Base-by-base conservation (phyloP, 2,797 vertebrate species). In the Amphiprion clarkii region DNA sequence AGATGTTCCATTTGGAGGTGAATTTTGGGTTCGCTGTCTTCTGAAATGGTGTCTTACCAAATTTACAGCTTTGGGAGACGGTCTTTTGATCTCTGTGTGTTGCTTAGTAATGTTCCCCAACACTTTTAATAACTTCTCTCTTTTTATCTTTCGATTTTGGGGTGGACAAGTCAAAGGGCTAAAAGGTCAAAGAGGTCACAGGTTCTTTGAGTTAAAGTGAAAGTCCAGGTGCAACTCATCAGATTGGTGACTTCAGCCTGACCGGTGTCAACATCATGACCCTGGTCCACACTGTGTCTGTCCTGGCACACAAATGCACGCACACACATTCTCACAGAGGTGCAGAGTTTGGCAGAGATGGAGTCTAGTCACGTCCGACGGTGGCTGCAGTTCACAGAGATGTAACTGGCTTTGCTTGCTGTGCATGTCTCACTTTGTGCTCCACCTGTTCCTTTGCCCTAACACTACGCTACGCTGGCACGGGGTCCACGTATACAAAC, bases 361-460 rank as follows among this genome's bases (percentile, higher is more conserved):
- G 31, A 84, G 68, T 81, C 86, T 60, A 70, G 62, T 87, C 83
- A 87, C 74, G 48, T 86, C 81, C 58, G 51, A 11, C 14, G 23
- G 79, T 78, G 79, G 76, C 71, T 75, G 81, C 71, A 65, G 78
- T 81, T 86, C 83, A 89, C 76, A 84, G 48, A 85, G 67, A 69
- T 48, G 73, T 44, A 74, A 76, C 57, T 71, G 63, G 16, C 72
- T 73, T 62, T 61, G 68, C 71, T 84, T 52, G 76, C 62, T 56
- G 73, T 80, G 76, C 74, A 40, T 79, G 81, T 87, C 66, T 86
- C 84, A 67, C 82, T 70, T 63, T 3, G 27, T 61, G 64, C 80
- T 82, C 81, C 86, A 88, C 82, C 89, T 89, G 85, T 84, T 79
- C 71, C 31, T 76, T 67, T 80, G 69, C 65, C 66, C 74, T 60